Base-by-base conservation (phyloP, 2,888 invertebrate species). In the Tenthredo livida region DNA sequence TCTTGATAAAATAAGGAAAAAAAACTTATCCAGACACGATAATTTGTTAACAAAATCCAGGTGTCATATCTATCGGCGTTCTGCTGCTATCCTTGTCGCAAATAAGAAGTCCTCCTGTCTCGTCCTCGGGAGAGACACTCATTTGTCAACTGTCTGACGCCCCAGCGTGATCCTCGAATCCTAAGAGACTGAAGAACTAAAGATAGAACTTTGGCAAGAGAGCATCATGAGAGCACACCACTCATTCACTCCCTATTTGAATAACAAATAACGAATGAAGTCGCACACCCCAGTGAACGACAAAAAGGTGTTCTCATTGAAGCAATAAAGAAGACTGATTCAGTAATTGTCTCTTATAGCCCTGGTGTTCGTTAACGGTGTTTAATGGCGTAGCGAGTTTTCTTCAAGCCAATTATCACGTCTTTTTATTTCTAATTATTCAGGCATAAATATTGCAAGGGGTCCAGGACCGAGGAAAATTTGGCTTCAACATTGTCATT, bases 21-120 rank as follows among this genome's bases (percentile, higher is more conserved):
- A 77, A 67, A 85, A 85, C 25, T 47, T 82, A 67, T 58, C 37
- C 43, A 78, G 80, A 78, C 80, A 21, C 29, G 80, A 72, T 85
- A 83, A 85, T 85, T 85, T 85, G 82, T 85, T 83, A 82, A 82
- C 15, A 83, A 83, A 85, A 85, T 61, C 37, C 85, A 82, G 82
- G 85, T 85, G 85, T 85, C 82, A 61, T 83, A 70, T 85, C 82
- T 83, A 80, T 80, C 80, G 80, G 58, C 61, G 61, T 58, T 25
- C 40, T 40, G 40, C 40, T 25, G 40, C 61, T 61, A 21, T 37
- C 58, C 58, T 80, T 21, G 10, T 80, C 50, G 25, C 54, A 40
- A 37, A 61, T n/a, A 40, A 61, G 50, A 80, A 80, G 80, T 21
- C 61, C 80, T 40, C 58, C 58, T 25, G 37, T 58, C 40, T 80